phyloP scores from a whole-genome alignment of 2,797 vertebrate species.

The Neomorphus geoffroyi region DNA sequence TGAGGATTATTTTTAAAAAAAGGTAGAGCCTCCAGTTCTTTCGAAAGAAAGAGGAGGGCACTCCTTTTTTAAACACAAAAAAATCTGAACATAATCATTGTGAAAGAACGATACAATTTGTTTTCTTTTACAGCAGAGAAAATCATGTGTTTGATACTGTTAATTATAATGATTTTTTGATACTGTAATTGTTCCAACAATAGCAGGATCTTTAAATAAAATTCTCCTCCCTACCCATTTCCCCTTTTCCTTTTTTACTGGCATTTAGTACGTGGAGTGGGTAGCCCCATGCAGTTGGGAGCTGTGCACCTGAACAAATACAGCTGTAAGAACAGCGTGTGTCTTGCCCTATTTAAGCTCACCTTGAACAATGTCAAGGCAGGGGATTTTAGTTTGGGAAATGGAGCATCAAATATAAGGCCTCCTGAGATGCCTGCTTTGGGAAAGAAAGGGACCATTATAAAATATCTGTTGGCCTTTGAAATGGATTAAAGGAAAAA shows the following conservation, averaged over 20 bases:
- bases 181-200: neutral
- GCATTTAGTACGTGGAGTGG: neutral
- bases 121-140: neutral
- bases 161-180: neutral
- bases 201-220: conserved; percentile 44
- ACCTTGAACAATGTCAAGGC: conserved; percentile 60
- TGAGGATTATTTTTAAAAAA: neutral
- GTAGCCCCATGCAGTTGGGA: neutral
- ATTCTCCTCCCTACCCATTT: conserved; percentile 9
- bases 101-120: neutral
- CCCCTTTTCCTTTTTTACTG: neutral
- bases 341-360: conserved; percentile 43
- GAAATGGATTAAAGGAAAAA: neutral
- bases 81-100: neutral
- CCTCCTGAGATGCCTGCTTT: conserved; percentile 1
- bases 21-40: conserved; percentile 2
- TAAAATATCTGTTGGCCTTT: conserved; percentile 24
- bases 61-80: neutral
- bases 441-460: conserved; percentile 20
- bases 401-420: conserved; percentile 39
- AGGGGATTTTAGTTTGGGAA: conserved; percentile 31
- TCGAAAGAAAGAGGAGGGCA: neutral
- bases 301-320: conserved; percentile 26
- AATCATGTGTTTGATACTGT: neutral
- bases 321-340: conserved; percentile 36